Percentiles rank a stretch among this genome's conserved stretches.
Evolutionary conservation across 2,113 vertebrate genomes (phyloP).

Genomic region (Oceanites oceanicus): DNA sequence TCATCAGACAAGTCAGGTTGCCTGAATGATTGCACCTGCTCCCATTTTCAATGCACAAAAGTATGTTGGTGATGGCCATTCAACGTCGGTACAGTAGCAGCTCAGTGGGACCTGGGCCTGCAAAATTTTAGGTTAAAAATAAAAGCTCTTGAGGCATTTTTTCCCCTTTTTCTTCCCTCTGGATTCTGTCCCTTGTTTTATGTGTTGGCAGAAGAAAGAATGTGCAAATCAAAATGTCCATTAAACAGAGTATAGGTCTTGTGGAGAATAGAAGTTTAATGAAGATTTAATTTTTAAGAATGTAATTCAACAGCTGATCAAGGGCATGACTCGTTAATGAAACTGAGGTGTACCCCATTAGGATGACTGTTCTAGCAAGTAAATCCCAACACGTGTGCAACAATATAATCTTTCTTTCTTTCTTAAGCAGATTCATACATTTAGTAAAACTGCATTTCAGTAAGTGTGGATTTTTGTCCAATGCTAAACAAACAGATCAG

Average conservation of each 20-base stretch:
- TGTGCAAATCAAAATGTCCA: neutral
- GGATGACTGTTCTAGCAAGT: neutral
- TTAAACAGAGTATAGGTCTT: neutral
- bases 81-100: neutral
- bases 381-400: neutral
- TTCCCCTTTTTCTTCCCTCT: neutral
- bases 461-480: neutral
- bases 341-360: neutral
- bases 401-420: neutral
- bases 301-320: neutral
- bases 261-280: neutral
- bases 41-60: neutral
- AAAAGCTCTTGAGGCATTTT: neutral
- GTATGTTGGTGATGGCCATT: neutral
- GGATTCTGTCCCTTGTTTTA: neutral
- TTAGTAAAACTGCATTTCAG: neutral
- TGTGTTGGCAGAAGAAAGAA: neutral
- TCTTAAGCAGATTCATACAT: neutral
- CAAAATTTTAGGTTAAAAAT: neutral
- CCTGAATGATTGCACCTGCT: neutral
- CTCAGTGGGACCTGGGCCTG: neutral
- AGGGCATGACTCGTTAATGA: neutral
- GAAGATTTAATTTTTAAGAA: neutral
- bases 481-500: neutral
- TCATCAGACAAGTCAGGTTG: neutral